These are phyloP conservation scores for Sisyra terminalis DNA, from an alignment of 2,888 invertebrate genomes.

Conservation along the genomic window DNA sequence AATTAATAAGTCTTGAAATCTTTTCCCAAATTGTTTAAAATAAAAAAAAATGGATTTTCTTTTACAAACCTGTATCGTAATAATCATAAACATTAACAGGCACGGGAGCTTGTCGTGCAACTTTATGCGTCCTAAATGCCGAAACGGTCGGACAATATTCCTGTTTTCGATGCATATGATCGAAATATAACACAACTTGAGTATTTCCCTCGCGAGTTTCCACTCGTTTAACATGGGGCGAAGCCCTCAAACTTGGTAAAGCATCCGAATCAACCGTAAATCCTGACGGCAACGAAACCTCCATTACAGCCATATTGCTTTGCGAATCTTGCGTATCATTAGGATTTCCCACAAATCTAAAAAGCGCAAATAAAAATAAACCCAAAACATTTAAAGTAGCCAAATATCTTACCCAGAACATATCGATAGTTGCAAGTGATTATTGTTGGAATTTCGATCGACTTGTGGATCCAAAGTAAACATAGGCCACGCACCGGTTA, in stretches of 20 bases:
- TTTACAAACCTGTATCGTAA: constrained; percentile 70
- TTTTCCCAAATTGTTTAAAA: not conserved
- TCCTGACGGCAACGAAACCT: constrained; percentile 81
- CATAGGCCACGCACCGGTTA: constrained; percentile 74
- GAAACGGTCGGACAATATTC: constrained; percentile 74
- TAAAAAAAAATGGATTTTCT: not conserved
- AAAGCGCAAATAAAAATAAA: constrained; percentile 32
- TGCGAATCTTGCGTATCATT: constrained; percentile 23
- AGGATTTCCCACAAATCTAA: constrained; percentile 12
- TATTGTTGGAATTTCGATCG: constrained; percentile 58
- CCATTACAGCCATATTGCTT: constrained; percentile 84
- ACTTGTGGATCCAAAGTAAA: constrained; percentile 77
- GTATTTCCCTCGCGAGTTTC: constrained; percentile 52
- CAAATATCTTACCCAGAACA: constrained; percentile 47
- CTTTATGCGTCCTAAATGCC: constrained; percentile 66
- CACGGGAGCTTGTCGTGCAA: constrained; percentile 73
- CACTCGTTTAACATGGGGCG: constrained; percentile 43
- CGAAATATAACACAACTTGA: constrained; percentile 53
- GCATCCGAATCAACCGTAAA: constrained; percentile 67
- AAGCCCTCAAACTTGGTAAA: constrained; percentile 40
- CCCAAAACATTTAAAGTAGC: not conserved
- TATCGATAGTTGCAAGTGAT: constrained; percentile 63
- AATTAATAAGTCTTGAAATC: not conserved
- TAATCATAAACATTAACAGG: constrained; percentile 78
- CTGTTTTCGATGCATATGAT: constrained; percentile 34